These are phyloP conservation scores for Dasysyrphus albostriatus DNA, from an alignment of 2,888 invertebrate species.

Conservation along the genomic window DNA sequence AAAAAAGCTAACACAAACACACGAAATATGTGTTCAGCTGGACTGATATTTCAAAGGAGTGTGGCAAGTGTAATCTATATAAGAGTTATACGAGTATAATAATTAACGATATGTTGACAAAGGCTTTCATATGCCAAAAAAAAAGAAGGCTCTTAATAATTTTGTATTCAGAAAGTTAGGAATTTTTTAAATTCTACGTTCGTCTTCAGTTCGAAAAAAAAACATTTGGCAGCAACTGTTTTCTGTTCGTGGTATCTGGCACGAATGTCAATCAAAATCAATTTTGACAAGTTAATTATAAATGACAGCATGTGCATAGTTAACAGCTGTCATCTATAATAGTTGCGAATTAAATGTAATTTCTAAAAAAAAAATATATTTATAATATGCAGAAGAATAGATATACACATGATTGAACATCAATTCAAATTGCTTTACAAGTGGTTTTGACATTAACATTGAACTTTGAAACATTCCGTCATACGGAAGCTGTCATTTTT, in stretches of 20 bases:
- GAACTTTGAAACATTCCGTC: not conserved
- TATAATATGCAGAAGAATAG: not conserved
- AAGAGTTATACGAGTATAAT: too few species aligned
- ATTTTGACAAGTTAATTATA: conserved; percentile 21
- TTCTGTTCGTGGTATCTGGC: not conserved
- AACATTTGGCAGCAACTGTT: not conserved
- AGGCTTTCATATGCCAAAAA: too few species aligned
- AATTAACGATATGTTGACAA: too few species aligned
- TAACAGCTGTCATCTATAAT: conserved; percentile 10
- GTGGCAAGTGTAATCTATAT: too few species aligned
- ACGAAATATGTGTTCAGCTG: too few species aligned
- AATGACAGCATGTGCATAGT: not conserved
- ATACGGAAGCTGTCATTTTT: too few species aligned
- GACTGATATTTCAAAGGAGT: too few species aligned
- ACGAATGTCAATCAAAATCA: not conserved
- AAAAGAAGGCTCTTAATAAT: too few species aligned
- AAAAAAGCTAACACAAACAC: too few species aligned
- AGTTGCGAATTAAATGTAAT: not conserved
- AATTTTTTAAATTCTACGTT: too few species aligned
- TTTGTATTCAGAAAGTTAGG: too few species aligned
- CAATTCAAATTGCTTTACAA: not conserved
- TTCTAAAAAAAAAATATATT: not conserved
- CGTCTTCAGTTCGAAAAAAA: not conserved
- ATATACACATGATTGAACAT: not conserved
- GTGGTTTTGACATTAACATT: not conserved